Evolutionary conservation across 2,113 vertebrate species (phyloP).

Genomic region (Mixornis gularis): DNA sequence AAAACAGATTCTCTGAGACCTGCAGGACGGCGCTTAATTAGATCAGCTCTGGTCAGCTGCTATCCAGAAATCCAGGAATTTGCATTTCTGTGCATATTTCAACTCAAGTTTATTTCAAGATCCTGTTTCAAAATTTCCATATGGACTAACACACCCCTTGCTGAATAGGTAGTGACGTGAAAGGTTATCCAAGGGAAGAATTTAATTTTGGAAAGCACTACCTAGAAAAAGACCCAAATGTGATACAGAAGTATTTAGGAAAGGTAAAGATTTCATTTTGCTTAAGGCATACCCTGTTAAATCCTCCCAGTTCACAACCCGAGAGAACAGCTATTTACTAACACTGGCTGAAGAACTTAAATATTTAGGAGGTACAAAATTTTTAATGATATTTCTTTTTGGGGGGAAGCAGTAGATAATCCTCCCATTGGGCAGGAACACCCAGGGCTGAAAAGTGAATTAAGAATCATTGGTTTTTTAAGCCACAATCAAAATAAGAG

Average conservation of each 20-base stretch:
- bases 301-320: not conserved
- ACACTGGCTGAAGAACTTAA: not conserved
- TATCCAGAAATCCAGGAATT: not conserved
- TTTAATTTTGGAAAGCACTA: not conserved
- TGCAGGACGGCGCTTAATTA: not conserved
- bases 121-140: not conserved
- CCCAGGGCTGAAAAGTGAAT: not conserved
- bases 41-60: not conserved
- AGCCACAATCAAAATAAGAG: not conserved
- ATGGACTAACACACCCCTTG: not conserved
- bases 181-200: conserved; percentile 6
- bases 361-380: not conserved
- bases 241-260: not conserved
- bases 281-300: not conserved
- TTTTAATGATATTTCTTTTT: not conserved
- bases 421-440: not conserved
- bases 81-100: not conserved
- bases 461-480: not conserved
- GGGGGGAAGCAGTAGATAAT: not conserved
- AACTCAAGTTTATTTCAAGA: not conserved
- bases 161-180: not conserved
- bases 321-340: not conserved
- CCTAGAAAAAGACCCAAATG: not conserved
- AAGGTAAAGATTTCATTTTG: not conserved
- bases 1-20: not conserved